Conservation (phyloP, 1,140 invertebrate species). For the Mycetomoellerius zeteki region DNA sequence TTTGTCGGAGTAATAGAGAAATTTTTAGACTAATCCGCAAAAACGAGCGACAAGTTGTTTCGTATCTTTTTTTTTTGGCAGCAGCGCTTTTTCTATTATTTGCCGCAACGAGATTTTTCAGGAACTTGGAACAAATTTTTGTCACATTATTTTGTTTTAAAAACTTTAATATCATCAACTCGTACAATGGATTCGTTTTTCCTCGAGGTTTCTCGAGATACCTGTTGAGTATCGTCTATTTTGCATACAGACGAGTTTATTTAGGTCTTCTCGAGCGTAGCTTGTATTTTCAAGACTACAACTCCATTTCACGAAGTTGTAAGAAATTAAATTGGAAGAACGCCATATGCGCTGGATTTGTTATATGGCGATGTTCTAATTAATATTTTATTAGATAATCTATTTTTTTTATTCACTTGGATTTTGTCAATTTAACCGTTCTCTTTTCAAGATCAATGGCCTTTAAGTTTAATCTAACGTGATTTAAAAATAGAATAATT, state of each 20-base stretch:
- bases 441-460: not conserved
- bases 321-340: not conserved
- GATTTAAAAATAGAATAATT: not conserved
- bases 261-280: slow-evolving; percentile 17
- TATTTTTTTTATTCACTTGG: not conserved
- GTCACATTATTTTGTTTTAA: not conserved
- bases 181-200: not conserved
- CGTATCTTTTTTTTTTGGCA: not conserved
- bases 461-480: not conserved
- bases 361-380: not conserved
- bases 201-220: not conserved
- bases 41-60: not conserved
- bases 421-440: too few species aligned
- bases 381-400: not conserved
- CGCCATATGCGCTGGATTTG: not conserved
- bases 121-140: slow-evolving; percentile 1
- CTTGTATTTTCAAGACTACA: not conserved
- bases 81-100: not conserved
- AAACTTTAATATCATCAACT: slow-evolving; percentile 37
- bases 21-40: slow-evolving; percentile 36
- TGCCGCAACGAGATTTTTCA: slow-evolving; percentile 21
- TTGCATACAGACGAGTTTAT: slow-evolving; percentile 46
- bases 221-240: slow-evolving; percentile 25
- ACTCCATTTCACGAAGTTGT: not conserved
- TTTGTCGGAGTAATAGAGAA: not conserved